Base-by-base conservation (phyloP, 1,140 invertebrate species). In the Halesus radiatus region DNA sequence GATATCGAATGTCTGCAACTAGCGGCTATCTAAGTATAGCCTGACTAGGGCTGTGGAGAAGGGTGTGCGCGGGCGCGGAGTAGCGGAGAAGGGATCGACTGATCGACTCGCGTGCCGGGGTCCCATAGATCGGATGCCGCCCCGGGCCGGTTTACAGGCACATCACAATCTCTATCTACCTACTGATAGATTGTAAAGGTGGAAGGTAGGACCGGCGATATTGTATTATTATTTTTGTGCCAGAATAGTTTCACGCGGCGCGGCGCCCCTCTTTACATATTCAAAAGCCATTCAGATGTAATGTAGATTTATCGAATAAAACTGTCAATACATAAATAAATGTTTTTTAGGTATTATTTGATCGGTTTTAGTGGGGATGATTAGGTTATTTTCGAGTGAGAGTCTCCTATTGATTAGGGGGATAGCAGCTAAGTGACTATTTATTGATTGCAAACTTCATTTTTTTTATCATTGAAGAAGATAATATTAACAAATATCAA, bases 31-130 rank as follows among this genome's bases (percentile, higher is more conserved):
- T 45, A 0, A 13, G 3, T 37, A 8, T 1, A 37, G 32, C 26
- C 26, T 45, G 37, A 45, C 37, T 45, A 45, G 37, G 37, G 5
- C 37, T 13, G 37, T 13, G 37, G 8, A 45, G 37, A 45, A 10
- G 32, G 37, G 37, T 45, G 37, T 13, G 37, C 32, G 32, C 32
- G 32, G 32, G 1, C 58, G n/a, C 20, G 66, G 66, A 23, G 37
- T 13, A 52, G 18, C 26, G 16, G 20, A 37, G 23, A 37, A 10
- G 15, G n/a, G 66, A 50, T 37, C n/a, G 32, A 50, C 66, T 70
- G 66, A 50, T 37, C n/a, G 32, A 50, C 66, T 70, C 66, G 66
- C 66, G 66, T 70, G 66, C 66, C 37, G 45, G 50, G 66, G 66
- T 45, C 37, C 66, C n/a, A 52, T 70, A 70, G 66, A 70, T 45